These are phyloP conservation scores for Agrilus cyanescens DNA, from an alignment of 2,888 invertebrate species.

Conservation along the genomic window DNA sequence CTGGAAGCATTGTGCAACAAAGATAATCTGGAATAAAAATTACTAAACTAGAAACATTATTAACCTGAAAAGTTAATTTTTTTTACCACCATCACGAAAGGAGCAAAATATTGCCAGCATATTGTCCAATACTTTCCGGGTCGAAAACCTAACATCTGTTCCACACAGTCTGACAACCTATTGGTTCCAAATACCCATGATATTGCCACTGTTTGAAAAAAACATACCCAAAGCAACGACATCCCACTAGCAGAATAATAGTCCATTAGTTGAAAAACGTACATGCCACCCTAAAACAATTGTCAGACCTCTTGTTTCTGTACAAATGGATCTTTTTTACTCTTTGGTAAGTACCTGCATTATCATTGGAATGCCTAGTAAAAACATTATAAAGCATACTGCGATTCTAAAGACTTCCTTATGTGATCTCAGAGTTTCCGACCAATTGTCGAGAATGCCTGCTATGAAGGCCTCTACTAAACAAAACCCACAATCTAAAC, in stretches of 20 bases:
- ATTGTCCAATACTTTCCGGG: conserved; percentile 42
- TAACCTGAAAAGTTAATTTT: no score
- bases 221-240: conserved; percentile 47
- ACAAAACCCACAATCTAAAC: conserved; percentile 63
- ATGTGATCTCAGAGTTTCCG: conserved; percentile 42
- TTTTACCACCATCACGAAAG: conserved; percentile 46
- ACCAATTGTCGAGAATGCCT: conserved; percentile 46
- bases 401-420: conserved; percentile 52
- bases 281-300: conserved; percentile 66
- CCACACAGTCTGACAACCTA: conserved; percentile 44
- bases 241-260: conserved; percentile 47
- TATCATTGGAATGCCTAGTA: conserved; percentile 77
- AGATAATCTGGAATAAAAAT: conserved; percentile 41
- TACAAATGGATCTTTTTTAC: not conserved
- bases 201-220: conserved; percentile 47
- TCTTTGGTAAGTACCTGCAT: conserved; percentile 48
- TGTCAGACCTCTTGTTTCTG: conserved; percentile 8
- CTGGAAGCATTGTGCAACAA: conserved; percentile 47
- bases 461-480: conserved; percentile 51
- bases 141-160: conserved; percentile 49
- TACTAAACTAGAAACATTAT: not conserved
- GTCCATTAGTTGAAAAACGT: conserved; percentile 82
- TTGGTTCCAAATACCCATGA: conserved; percentile 48
- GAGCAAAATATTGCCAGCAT: conserved; percentile 48
- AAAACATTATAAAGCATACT: conserved; percentile 69